Percentiles rank a stretch among this genome's conserved stretches.
phyloP scores from a whole-genome alignment of 1,140 invertebrate species.

The Scaptomyza pallida region DNA sequence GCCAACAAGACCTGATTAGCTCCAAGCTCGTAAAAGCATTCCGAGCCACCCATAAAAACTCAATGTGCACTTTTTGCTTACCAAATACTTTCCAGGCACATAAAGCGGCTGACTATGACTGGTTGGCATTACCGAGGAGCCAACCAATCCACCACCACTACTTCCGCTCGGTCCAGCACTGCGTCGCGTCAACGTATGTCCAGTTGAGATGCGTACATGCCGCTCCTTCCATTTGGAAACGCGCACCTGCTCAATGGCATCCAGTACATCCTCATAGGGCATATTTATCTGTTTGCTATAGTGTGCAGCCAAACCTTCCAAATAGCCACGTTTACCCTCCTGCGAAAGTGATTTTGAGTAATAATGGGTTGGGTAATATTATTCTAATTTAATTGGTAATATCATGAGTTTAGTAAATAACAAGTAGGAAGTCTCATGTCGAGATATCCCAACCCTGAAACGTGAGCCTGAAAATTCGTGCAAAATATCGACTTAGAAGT shows the following conservation, averaged over 20 bases:
- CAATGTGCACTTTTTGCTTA: slow-evolving; percentile 85
- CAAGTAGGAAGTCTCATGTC: no score
- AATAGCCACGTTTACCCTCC: slow-evolving; percentile 94
- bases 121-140: slow-evolving; percentile 83
- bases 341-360: slow-evolving; percentile 78
- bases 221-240: slow-evolving; percentile 88
- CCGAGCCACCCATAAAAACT: slow-evolving; percentile 53
- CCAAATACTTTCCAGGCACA: slow-evolving; percentile 94
- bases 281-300: slow-evolving; percentile 95
- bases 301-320: slow-evolving; percentile 94
- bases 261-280: slow-evolving; percentile 94
- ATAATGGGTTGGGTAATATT: no score
- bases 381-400: no score
- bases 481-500: no score
- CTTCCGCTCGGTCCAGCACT: slow-evolving; percentile 37
- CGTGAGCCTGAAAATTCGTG: no score
- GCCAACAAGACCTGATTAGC: slow-evolving; percentile 57
- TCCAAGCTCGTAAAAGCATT: slow-evolving; percentile 52
- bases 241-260: slow-evolving; percentile 86
- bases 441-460: no score
- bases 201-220: slow-evolving; percentile 86
- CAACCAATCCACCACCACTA: slow-evolving; percentile 66
- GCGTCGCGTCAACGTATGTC: slow-evolving; percentile 73
- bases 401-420: no score
- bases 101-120: slow-evolving; percentile 89